Conservation (phyloP, 2,113 vertebrate genomes). For the Lepidothrix coronata region DNA sequence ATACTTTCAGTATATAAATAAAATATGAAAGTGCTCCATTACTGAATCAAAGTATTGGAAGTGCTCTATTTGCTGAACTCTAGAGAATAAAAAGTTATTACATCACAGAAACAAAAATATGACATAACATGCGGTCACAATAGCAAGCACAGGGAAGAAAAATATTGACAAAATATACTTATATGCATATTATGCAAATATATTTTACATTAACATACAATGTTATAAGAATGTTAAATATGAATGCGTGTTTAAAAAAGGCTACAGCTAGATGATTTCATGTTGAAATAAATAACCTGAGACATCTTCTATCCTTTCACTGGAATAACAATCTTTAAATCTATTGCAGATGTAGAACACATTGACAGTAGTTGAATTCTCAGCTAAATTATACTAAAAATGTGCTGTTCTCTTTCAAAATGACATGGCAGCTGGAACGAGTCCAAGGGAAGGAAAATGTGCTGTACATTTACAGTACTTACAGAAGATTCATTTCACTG, state of each 20-base stretch:
- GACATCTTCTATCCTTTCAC: slow-evolving; percentile 65
- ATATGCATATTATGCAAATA: slow-evolving; percentile 81
- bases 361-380: slow-evolving; percentile 37
- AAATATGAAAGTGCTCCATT: slow-evolving; percentile 70
- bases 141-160: slow-evolving; percentile 74
- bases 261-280: slow-evolving; percentile 66
- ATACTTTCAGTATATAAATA: slow-evolving; percentile 64
- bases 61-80: slow-evolving; percentile 61
- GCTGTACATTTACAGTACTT: slow-evolving; percentile 62
- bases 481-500: slow-evolving; percentile 59
- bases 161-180: slow-evolving; percentile 75
- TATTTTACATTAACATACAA: slow-evolving; percentile 78
- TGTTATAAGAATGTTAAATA: slow-evolving; percentile 69
- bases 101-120: slow-evolving; percentile 71
- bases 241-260: slow-evolving; percentile 64
- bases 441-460: slow-evolving; percentile 62
- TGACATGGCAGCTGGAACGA: slow-evolving; percentile 57
- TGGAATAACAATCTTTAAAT: slow-evolving; percentile 59
- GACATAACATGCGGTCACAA: slow-evolving; percentile 76
- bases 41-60: slow-evolving; percentile 64
- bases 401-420: slow-evolving; percentile 52
- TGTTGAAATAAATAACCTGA: slow-evolving; percentile 77
- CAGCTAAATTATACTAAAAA: slow-evolving; percentile 53
- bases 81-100: slow-evolving; percentile 71
- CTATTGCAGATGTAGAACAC: slow-evolving; percentile 53